Conservation (phyloP, 2,113 vertebrate genomes). For the Pelecanoides urinatrix region DNA sequence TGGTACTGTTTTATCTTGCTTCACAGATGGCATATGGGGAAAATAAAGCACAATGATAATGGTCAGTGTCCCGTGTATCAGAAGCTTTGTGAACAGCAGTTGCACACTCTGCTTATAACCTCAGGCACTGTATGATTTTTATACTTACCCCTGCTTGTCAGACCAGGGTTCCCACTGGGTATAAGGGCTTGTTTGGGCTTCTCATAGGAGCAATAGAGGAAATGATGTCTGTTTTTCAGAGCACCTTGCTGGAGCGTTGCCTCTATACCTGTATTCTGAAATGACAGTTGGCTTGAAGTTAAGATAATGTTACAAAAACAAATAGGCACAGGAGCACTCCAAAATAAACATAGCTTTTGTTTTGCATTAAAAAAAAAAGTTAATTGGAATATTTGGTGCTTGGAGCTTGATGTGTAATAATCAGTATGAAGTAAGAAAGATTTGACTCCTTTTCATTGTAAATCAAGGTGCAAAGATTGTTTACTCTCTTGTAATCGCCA, state of each 20-base stretch:
- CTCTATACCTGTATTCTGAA: not conserved
- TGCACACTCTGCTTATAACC: not conserved
- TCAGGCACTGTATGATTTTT: conserved; percentile 17
- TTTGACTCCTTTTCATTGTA: not conserved
- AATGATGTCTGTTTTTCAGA: not conserved
- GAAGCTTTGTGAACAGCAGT: not conserved
- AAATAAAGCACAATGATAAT: not conserved
- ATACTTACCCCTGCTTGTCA: conserved; percentile 14
- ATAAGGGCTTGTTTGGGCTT: not conserved
- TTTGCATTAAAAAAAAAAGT: not conserved
- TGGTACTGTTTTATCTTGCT: conserved; percentile 40
- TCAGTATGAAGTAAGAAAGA: not conserved
- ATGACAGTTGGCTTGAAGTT: not conserved
- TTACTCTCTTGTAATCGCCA: not conserved
- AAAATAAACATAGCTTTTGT: not conserved
- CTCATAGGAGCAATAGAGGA: not conserved
- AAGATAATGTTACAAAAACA: not conserved
- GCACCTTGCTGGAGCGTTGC: not conserved
- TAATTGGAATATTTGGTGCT: not conserved
- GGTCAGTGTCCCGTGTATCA: not conserved
- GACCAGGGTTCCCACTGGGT: not conserved
- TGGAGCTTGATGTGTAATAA: not conserved
- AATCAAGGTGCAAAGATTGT: not conserved
- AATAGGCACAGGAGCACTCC: not conserved
- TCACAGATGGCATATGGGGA: not conserved